Evolutionary conservation across 2,113 vertebrate species (phyloP), one percentile per base, ranked within the genome.

Genomic region (Vidua chalybeata): DNA sequence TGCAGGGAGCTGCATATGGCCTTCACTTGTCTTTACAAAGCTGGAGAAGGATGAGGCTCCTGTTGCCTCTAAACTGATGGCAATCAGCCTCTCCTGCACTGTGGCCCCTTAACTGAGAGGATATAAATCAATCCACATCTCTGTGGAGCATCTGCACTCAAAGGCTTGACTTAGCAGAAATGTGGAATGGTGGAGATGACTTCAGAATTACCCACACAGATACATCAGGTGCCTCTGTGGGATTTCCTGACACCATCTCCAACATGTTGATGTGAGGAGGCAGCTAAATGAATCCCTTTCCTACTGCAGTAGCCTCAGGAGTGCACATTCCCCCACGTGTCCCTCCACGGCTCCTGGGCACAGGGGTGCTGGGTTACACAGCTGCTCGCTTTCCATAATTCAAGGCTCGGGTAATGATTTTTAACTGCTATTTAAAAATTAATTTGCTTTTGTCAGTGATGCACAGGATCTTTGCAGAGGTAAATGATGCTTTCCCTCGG

Each of bases 161-260:
- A 21, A 85, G 63, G 30, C 63, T 68, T 62, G 46, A 7, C 51
- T 23, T 35, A 6, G 39, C 48, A 56, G 51, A 45, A 83, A 26
- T 0, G 0, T 43, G 51, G 71, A 79, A 39, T 30, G 1, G 0
- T 30, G 26, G 33, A 55, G 43, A 48, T 37, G 45, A 26, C 63
- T 79, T 54, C 13, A 41, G 43, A 76, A 74, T 59, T 43, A 61
- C 22, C 41, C 75, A 17, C 2, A 2, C 6, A 59, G 59, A 8
- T 19, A 15, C 8, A 62, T 64, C n/a, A 58, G 55, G 49, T 78
- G 69, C 27, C 3, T 6, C 56, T 39, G 23, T 72, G 67, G 64
- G 80, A 31, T 76, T 86, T 69, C 17, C 51, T 87, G 59, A 66
- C 15, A 16, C 23, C 3, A 1, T 61, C 41, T 58, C 46, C 23